These are phyloP conservation scores for Etheostoma nigrum DNA, from an alignment of 2,797 vertebrate species.

Conservation along the genomic window DNA sequence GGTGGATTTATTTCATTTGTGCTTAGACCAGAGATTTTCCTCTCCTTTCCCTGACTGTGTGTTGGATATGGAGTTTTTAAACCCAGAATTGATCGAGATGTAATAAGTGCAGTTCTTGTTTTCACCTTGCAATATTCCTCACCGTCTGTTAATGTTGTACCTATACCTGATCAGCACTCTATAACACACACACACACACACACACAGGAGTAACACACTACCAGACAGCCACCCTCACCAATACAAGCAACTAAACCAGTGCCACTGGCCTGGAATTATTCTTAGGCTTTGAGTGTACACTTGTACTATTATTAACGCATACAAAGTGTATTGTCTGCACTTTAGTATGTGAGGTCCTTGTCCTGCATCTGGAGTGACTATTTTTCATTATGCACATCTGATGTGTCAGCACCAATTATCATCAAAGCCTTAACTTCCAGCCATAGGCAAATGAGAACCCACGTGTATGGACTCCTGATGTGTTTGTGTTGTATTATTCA, in stretches of 20 bases:
- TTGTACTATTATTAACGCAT: slow-evolving; percentile 11
- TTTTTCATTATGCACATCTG: slow-evolving; percentile 18
- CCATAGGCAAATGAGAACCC: slow-evolving; percentile 26
- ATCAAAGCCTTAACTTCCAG: slow-evolving; percentile 2
- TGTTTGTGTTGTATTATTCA: slow-evolving; percentile 10
- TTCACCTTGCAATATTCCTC: slow-evolving; percentile 6
- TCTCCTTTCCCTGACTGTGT: slow-evolving; percentile 1
- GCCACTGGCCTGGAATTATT: slow-evolving; percentile 14
- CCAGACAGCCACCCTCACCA: too few species aligned
- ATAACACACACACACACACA: background rate
- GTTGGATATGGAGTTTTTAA: background rate
- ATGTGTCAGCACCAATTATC: slow-evolving; percentile 38
- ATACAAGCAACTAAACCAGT: too few species aligned
- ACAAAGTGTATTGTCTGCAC: background rate
- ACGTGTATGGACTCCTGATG: background rate
- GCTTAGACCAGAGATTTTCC: slow-evolving; percentile 33
- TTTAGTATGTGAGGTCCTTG: slow-evolving; percentile 12
- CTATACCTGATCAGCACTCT: background rate
- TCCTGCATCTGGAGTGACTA: slow-evolving; percentile 18
- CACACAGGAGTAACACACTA: background rate
- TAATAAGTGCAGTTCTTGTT: background rate
- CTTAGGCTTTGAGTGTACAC: slow-evolving; percentile 43
- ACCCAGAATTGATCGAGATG: background rate
- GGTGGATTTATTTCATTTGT: slow-evolving; percentile 37
- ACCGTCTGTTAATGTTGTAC: background rate